phyloP scores from a whole-genome alignment of 30 jellyfish, hydroid and myxozoan species.

The Aurelia aurita region DNA sequence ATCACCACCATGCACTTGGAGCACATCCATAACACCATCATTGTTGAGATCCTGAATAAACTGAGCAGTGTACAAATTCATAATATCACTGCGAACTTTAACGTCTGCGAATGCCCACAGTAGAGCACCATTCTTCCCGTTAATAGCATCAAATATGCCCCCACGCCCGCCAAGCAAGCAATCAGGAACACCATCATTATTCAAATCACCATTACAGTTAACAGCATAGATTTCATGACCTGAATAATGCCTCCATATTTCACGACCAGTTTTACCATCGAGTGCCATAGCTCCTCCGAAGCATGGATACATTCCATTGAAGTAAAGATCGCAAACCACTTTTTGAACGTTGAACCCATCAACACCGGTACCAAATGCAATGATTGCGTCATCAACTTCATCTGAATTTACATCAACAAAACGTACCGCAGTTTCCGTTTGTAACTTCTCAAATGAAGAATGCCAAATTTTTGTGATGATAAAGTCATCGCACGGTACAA shows the following conservation, averaged over 20 bases:
- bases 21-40: conserved; percentile 81
- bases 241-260: conserved; percentile 87
- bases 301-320: conserved; percentile 76
- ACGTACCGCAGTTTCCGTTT: conserved; percentile 82
- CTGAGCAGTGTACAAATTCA: conserved; percentile 83
- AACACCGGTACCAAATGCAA: conserved; percentile 87
- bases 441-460: conserved; percentile 70
- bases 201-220: conserved; percentile 87
- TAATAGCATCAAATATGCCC: conserved; percentile 83
- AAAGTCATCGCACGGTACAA: conserved; percentile 72
- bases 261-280: conserved; percentile 79
- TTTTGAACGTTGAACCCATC: conserved; percentile 62
- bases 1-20: conserved; percentile 91
- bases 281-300: conserved; percentile 85
- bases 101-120: conserved; percentile 79
- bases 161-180: conserved; percentile 87
- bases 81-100: conserved; percentile 42
- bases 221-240: conserved; percentile 78
- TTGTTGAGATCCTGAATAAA: conserved; percentile 67
- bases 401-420: conserved; percentile 79
- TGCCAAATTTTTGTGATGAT: conserved; percentile 71
- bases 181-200: conserved; percentile 85
- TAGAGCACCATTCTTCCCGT: conserved; percentile 69
- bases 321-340: conserved; percentile 62
- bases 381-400: conserved; percentile 76